Conservation (phyloP, 2,113 vertebrate genomes). For the Redunca redunca region DNA sequence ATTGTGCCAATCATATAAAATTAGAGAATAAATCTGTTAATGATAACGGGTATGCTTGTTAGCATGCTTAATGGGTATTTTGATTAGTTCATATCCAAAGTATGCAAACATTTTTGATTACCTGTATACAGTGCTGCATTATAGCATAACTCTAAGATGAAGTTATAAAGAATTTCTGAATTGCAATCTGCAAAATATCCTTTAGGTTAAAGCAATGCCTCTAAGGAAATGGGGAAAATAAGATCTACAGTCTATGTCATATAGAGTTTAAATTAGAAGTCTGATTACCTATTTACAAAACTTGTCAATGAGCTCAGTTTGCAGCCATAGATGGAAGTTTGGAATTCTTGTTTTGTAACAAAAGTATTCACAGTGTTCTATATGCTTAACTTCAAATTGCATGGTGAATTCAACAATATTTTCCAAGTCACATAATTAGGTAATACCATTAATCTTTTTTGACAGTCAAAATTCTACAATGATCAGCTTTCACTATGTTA, state of each 20-base stretch:
- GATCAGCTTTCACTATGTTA: neutral
- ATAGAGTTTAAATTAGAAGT: slow-evolving; percentile 30
- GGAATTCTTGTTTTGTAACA: neutral
- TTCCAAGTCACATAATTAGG: slow-evolving; percentile 23
- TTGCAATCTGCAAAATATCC: slow-evolving; percentile 52
- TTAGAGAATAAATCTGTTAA: slow-evolving; percentile 69
- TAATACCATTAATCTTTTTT: slow-evolving; percentile 41
- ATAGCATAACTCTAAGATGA: slow-evolving; percentile 57
- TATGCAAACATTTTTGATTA: slow-evolving; percentile 77
- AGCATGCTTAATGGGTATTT: slow-evolving; percentile 69
- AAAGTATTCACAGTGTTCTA: neutral
- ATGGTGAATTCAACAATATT: slow-evolving; percentile 1
- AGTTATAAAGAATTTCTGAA: slow-evolving; percentile 55
- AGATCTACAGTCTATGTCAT: neutral
- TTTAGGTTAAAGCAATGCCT: slow-evolving; percentile 24
- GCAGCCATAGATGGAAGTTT: neutral
- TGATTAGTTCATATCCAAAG: slow-evolving; percentile 72
- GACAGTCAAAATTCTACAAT: slow-evolving; percentile 29
- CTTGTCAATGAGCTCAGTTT: neutral
- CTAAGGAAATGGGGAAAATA: neutral
- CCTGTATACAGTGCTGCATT: slow-evolving; percentile 60
- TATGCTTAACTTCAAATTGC: slow-evolving; percentile 13
- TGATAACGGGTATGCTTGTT: slow-evolving; percentile 75
- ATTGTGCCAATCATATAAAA: slow-evolving; percentile 70
- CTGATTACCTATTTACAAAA: neutral